Base-by-base conservation (phyloP, 2,888 invertebrate genomes). In the Laspeyria flexula region DNA sequence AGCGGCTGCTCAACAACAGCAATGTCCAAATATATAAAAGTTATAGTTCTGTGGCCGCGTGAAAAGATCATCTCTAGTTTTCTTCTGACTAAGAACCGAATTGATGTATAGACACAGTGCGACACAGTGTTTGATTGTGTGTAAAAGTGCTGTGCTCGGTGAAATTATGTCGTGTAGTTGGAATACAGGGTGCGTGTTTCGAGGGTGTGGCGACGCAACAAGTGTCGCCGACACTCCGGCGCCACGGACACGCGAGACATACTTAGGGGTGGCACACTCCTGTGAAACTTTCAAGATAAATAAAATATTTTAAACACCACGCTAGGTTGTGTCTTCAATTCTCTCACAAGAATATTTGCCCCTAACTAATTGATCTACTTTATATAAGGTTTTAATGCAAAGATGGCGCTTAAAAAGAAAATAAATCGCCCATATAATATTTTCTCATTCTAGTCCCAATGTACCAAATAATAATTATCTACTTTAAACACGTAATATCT, bases 171-270 rank as follows among this genome's bases (percentile, higher is more conserved):
- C 27, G 34, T 27, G 27, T 25, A 53, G 60, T 1, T 56, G 71
- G 68, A 63, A 63, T 21, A 21, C 49, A 15, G 1, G 7, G 41
- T 6, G 33, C 5, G 10, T 25, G 41, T 37, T 37, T 55, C 55
- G 43, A 47, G 50, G 69, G 47, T 60, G 60, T 61, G 72, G 55
- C 65, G 47, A 44, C 52, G 83, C 88, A 86, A 86, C 87, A 86
- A 85, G 85, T 86, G 76, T 15, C 53, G 64, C 60, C 87, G 87
- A 68, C 87, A 74, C 73, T 74, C 74, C 67, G 88, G 86, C 88
- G 87, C 86, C 88, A 13, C n/a, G 6, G 1, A 5, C 12, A n/a
- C 16, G 9, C 12, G 16, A 31, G 21, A 1, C 0, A 18, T 1
- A 1, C 0, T 10, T 12, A 49, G 23, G 49, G 49, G 11, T 49